phyloP scores from a whole-genome alignment of 2,888 invertebrate genomes.

The Theodoxus fluviatilis region DNA sequence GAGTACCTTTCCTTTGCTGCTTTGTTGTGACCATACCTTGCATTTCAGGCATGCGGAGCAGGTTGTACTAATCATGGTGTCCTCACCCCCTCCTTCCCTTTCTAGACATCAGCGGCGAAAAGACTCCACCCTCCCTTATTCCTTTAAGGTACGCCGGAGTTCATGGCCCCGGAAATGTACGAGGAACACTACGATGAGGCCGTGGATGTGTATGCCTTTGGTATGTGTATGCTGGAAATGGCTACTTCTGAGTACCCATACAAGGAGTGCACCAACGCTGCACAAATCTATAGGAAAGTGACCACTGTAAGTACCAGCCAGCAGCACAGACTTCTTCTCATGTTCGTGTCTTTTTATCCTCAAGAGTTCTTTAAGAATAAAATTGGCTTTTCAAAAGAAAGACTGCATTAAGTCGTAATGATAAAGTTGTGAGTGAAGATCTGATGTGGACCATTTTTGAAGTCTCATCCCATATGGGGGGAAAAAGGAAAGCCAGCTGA shows the following conservation, averaged over 20 bases:
- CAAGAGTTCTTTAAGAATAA: too few species aligned
- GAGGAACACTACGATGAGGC: constrained; percentile 99
- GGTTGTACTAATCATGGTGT: constrained; percentile 35
- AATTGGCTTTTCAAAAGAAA: too few species aligned
- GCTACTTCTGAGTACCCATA: constrained; percentile 99
- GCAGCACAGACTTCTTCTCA: too few species aligned
- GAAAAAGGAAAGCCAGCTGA: too few species aligned
- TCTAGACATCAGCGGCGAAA: constrained; percentile 39
- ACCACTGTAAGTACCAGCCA: constrained; percentile 79
- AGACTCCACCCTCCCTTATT: constrained; percentile 44
- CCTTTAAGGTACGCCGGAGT: constrained; percentile 83
- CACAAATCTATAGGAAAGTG: constrained; percentile 98
- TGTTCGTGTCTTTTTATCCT: too few species aligned
- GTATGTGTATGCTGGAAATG: constrained; percentile 99
- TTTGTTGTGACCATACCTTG: too few species aligned
- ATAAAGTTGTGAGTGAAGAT: too few species aligned
- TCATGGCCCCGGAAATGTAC: constrained; percentile 99
- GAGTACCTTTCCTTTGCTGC: too few species aligned
- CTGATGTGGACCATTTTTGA: too few species aligned
- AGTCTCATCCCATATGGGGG: too few species aligned
- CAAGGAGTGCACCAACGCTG: constrained; percentile 96
- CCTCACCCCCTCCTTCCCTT: constrained; percentile 43
- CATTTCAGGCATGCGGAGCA: too few species aligned
- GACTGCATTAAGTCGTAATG: too few species aligned
- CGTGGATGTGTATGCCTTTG: constrained; percentile 99